These are phyloP conservation scores for Mesorhabditis spiculigera DNA, from an alignment of 2,888 invertebrate genomes.

Conservation along the genomic window DNA sequence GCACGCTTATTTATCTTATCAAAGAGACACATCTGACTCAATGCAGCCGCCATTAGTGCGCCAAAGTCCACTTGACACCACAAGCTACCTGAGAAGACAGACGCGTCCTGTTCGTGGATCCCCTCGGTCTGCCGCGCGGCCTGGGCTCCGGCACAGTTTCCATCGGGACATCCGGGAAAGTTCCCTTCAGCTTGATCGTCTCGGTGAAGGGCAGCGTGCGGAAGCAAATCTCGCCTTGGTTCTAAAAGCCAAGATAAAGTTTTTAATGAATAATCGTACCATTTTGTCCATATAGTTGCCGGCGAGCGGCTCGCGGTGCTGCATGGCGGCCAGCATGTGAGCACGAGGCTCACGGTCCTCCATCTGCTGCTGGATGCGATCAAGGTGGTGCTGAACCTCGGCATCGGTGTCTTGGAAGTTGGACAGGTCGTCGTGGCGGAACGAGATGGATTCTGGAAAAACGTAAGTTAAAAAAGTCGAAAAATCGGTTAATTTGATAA, in stretches of 20 bases:
- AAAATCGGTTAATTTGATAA: no score
- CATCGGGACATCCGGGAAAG: not conserved
- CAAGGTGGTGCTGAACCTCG: not conserved
- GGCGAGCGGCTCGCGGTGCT: not conserved
- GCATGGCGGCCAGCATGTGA: not conserved
- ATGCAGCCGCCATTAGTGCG: no score
- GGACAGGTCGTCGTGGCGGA: not conserved
- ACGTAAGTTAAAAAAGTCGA: no score
- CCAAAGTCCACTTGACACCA: no score
- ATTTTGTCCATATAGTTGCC: not conserved
- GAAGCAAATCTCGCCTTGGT: not conserved
- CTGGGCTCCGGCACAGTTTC: not conserved
- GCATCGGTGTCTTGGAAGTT: conserved; percentile 6
- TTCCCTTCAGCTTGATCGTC: not conserved
- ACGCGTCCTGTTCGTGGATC: not conserved
- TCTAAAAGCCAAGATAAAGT: not conserved
- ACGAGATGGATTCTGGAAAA: no score
- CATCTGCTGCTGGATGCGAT: conserved; percentile 1
- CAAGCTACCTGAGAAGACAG: not conserved
- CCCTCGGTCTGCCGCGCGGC: not conserved
- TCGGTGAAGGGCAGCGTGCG: not conserved
- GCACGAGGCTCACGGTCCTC: not conserved
- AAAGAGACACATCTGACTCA: no score
- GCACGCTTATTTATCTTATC: no score
- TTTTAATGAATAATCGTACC: not conserved